Conservation (phyloP, 2,113 vertebrate genomes). For the Murina feae region DNA sequence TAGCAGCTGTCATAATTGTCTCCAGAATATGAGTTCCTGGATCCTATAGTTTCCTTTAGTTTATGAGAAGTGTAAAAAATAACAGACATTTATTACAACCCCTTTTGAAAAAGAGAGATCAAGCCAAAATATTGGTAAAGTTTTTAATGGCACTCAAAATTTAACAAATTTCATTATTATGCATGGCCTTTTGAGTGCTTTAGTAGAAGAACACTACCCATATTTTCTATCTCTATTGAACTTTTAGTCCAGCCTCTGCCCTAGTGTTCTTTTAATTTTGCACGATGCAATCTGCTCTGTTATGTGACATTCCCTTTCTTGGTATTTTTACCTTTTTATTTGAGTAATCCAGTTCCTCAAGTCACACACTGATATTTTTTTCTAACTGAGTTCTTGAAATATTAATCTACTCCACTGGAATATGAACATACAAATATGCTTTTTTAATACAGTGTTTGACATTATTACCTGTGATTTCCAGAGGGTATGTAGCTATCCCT, state of each 20-base stretch:
- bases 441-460: conserved; percentile 44
- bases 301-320: neutral
- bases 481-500: conserved; percentile 30
- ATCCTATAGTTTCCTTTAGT: neutral
- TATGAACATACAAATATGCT: conserved; percentile 17
- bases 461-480: conserved; percentile 49
- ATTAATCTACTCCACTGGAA: conserved; percentile 49
- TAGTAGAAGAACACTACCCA: neutral
- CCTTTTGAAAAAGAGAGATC: neutral
- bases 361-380: neutral
- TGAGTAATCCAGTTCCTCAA: neutral
- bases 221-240: neutral
- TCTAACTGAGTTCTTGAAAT: conserved; percentile 22
- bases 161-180: neutral
- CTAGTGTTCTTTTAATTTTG: neutral
- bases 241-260: neutral
- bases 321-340: neutral
- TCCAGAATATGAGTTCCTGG: neutral
- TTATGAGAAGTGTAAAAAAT: neutral
- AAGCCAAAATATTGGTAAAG: neutral
- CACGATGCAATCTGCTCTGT: neutral
- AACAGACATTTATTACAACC: neutral
- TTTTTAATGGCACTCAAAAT: neutral
- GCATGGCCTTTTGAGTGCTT: neutral
- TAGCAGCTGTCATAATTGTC: neutral